Conservation (phyloP, 2,113 vertebrate genomes). For the Anseranas semipalmata region DNA sequence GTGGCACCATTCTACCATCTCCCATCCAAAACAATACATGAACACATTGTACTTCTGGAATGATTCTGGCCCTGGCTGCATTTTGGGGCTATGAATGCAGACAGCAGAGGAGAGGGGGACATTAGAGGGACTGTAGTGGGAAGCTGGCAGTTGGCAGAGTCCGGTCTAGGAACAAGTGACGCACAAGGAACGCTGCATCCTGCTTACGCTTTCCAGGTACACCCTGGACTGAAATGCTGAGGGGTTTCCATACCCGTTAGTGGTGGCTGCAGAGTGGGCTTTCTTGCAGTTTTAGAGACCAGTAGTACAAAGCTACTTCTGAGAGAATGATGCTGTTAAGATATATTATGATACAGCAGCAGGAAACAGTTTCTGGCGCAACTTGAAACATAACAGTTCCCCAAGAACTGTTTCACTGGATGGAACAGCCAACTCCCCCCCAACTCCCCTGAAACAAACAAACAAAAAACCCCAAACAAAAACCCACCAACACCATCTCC, state of each 20-base stretch:
- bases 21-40: neutral
- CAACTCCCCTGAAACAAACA: too few relatives aligned
- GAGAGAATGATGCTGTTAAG: neutral
- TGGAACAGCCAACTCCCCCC: too few relatives aligned
- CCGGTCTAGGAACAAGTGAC: neutral
- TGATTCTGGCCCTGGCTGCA: neutral
- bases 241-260: neutral
- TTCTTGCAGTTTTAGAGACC: neutral
- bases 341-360: neutral
- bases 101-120: neutral
- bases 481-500: neutral
- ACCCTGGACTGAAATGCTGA: neutral
- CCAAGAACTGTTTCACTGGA: neutral
- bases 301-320: neutral
- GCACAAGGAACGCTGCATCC: neutral
- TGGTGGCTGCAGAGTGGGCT: neutral
- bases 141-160: neutral
- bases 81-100: neutral
- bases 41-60: constrained; percentile 23
- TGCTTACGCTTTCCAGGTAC: neutral
- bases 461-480: too few relatives aligned
- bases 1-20: neutral
- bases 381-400: neutral
- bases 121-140: neutral
- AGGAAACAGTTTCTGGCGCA: neutral